Base-by-base conservation (phyloP, 2,113 vertebrate species). In the Phylloscopus trochilus region DNA sequence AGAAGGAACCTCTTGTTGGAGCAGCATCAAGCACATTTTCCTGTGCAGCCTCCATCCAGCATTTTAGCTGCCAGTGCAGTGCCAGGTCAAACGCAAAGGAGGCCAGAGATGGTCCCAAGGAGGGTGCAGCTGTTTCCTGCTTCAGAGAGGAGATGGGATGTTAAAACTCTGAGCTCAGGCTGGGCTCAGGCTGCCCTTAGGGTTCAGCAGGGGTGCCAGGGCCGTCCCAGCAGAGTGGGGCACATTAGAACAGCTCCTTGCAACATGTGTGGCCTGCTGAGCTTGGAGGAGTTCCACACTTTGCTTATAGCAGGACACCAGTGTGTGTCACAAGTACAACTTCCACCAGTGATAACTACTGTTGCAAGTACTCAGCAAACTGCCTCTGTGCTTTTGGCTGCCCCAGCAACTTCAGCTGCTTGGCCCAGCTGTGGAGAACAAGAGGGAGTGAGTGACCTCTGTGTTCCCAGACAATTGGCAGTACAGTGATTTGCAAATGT, bases 401-500 rank as follows among this genome's bases (percentile, higher is more conserved):
- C 64, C 37, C 75, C 44, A 56, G 20, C 10, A 30, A 6, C 58
- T 76, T 68, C 82, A 85, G 49, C 18, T 16, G 2, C 49, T 55
- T 77, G 73, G 41, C 41, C 43, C 37, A 31, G 31, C 37, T n/a
- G 16, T 43, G 58, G 27, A 75, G 43, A 89, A 13, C 33, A 68
- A 44, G 53, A 63, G 17, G 66, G 33, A 26, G 58, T 26, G n/a
- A 35, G 58, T 26, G n/a, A 35, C 58, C n/a, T 33, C 58, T 67
- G 6, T 55, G 31, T 52, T 75, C 46, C 28, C 52, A 72, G 52
- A n/a, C 2, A 2, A 16, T 2, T 10, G 51, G 28, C 60, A 35
- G 37, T 7, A 13, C 0, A 0, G 66, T 53, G 39, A 60, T 83
- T 63, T 86, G 39, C 27, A 49, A 31, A 59, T 4, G 16, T 31